Percentiles rank a stretch among this genome's conserved stretches.
These are phyloP conservation scores for Actias luna DNA, from an alignment of 2,888 invertebrate species.

Conservation along the genomic window DNA sequence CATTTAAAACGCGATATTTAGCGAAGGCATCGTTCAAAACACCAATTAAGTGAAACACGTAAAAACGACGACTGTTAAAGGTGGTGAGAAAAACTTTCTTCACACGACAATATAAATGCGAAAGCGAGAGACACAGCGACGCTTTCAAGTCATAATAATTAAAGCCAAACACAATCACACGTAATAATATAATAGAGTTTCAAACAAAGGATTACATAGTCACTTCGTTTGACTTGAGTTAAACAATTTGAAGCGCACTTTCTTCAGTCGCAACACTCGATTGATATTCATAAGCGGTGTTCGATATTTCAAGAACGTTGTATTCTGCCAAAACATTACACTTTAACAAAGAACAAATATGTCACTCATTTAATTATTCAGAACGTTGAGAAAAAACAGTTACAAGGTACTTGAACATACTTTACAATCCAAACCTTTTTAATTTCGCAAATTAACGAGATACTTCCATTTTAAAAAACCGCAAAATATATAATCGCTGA, in stretches of 20 bases:
- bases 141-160: slow-evolving; percentile 32
- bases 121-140: slow-evolving; percentile 29
- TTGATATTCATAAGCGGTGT: background rate
- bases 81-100: slow-evolving; percentile 37
- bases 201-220: slow-evolving; percentile 5
- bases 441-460: background rate
- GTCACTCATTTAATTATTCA: background rate
- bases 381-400: slow-evolving; percentile 3
- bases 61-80: slow-evolving; percentile 14
- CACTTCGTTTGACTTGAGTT: slow-evolving; percentile 1
- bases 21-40: background rate
- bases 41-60: slow-evolving; percentile 13
- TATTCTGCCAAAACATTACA: slow-evolving; percentile 6
- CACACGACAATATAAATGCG: slow-evolving; percentile 34
- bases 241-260: background rate
- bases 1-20: slow-evolving; percentile 4
- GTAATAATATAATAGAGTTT: background rate
- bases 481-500: background rate
- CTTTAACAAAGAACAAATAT: slow-evolving; percentile 8
- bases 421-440: background rate
- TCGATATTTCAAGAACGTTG: slow-evolving; percentile 9
- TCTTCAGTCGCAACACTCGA: background rate
- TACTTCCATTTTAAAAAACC: background rate
- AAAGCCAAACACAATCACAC: slow-evolving; percentile 31
- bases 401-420: background rate